Evolutionary conservation across 2,113 vertebrate species (phyloP).

Genomic region (Nanorana parkeri): DNA sequence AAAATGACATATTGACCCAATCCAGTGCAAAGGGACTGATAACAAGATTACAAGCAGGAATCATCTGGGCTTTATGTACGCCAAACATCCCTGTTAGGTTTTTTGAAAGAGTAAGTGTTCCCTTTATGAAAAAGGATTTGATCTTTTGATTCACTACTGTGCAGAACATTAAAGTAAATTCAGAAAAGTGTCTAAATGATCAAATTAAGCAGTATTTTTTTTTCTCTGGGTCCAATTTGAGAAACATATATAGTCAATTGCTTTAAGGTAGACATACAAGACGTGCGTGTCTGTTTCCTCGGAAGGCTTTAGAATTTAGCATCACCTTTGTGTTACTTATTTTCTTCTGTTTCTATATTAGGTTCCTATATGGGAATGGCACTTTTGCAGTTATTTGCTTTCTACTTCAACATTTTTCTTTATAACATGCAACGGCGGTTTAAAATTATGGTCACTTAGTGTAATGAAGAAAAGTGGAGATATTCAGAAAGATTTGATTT

Average conservation of each 20-base stretch:
- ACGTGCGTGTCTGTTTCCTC: not conserved
- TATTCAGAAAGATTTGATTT: too few species aligned
- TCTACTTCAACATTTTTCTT: too few species aligned
- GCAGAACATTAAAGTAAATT: conserved; percentile 12
- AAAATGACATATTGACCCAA: conserved; percentile 30
- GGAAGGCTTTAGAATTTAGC: not conserved
- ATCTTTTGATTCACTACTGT: not conserved
- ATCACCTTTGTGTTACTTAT: too few species aligned
- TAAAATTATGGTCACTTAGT: too few species aligned
- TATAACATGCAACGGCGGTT: too few species aligned
- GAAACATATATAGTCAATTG: not conserved
- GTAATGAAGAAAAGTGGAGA: too few species aligned
- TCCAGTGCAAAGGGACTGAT: conserved; percentile 3
- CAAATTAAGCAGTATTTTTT: not conserved
- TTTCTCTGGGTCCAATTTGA: not conserved
- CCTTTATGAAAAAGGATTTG: not conserved
- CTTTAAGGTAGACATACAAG: conserved; percentile 1
- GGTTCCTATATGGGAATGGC: too few species aligned
- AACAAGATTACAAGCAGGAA: conserved; percentile 7
- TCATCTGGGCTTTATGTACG: conserved; percentile 5
- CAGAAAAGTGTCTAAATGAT: conserved; percentile 15
- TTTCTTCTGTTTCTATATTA: too few species aligned
- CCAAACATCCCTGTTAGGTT: not conserved
- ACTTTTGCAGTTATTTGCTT: too few species aligned
- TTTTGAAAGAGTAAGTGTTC: not conserved